phyloP scores from a whole-genome alignment of 2,797 vertebrate genomes.

The Microhierax caerulescens region DNA sequence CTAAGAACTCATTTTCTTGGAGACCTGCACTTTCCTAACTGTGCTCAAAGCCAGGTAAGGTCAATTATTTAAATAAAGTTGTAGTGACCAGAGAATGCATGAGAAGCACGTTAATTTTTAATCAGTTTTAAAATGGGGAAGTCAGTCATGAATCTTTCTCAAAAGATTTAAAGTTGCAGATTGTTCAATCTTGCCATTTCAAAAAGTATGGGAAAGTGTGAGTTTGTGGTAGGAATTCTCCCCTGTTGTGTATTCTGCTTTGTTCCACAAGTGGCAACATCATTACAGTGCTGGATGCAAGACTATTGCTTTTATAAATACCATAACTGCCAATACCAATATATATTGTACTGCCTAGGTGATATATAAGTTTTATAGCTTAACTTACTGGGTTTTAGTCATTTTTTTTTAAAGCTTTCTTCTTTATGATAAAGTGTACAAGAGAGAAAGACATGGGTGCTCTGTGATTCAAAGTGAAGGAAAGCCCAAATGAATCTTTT shows the following conservation, averaged over 20 bases:
- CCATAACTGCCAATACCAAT: neutral
- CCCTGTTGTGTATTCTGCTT: neutral
- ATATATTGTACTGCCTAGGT: neutral
- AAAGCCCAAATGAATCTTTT: neutral
- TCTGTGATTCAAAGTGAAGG: neutral
- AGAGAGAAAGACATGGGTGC: neutral
- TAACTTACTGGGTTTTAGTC: neutral
- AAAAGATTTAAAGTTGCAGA: neutral
- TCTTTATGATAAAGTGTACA: neutral
- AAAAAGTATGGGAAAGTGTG: neutral
- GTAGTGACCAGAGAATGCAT: neutral
- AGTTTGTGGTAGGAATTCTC: neutral
- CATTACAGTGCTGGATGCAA: neutral
- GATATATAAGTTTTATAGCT: neutral
- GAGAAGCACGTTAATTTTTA: neutral
- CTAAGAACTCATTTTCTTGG: neutral
- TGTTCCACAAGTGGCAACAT: neutral
- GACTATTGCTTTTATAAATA: neutral
- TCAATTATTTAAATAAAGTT: neutral
- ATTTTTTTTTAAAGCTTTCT: neutral
- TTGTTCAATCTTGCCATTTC: neutral
- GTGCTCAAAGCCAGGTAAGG: neutral
- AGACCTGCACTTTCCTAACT: neutral
- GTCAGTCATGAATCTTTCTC: neutral
- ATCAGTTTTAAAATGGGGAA: neutral